Base-by-base conservation (phyloP, 2,113 vertebrate genomes). In the Percopsis transmontana region DNA sequence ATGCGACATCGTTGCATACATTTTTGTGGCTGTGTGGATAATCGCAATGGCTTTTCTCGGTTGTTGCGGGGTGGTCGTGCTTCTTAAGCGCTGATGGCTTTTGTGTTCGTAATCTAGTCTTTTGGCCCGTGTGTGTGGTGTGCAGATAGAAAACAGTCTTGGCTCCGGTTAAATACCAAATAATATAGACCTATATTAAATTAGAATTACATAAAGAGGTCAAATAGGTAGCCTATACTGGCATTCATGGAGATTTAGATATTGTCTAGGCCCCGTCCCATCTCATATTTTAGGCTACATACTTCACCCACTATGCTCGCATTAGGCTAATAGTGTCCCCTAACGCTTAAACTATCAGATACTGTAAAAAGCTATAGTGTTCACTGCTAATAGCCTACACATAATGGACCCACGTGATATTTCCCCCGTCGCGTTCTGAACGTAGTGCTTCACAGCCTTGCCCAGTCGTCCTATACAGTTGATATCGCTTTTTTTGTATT, bases 101-200 rank as follows among this genome's bases (percentile, higher is more conserved):
- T 33, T 33, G 59, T 47, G 83, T 78, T 73, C 39, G 69, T 76
- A 71, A 75, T 58, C 15, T n/a, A 19, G 27, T 62, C 50, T 54
- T 18, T 62, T 27, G 57, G 27, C 53, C 13, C 23, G 60, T 68
- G 70, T 68, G 70, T 4, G 19, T 20, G 33, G 33, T 39, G 2
- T 9, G 2, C 23, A 23, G 15, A 24, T 19, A 58, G 44, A 2
- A 40, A 63, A 59, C 66, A 21, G 61, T 1, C 12, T 14, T 3
- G 18, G 19, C 2, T 40, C 19, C 27, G 27, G 8, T 33, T 7
- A 50, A 66, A n/a, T 0, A 42, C 24, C 57, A 20, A 39, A 19
- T 15, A 10, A 1, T 62, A n/a, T 1, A 24, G 69, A 57, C 40
- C 5, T 12, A 0, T 41, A 47, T 55, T 21, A 44, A 18, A 67